Base-by-base conservation (phyloP, 1,140 invertebrate genomes). In the Halesus radiatus region DNA sequence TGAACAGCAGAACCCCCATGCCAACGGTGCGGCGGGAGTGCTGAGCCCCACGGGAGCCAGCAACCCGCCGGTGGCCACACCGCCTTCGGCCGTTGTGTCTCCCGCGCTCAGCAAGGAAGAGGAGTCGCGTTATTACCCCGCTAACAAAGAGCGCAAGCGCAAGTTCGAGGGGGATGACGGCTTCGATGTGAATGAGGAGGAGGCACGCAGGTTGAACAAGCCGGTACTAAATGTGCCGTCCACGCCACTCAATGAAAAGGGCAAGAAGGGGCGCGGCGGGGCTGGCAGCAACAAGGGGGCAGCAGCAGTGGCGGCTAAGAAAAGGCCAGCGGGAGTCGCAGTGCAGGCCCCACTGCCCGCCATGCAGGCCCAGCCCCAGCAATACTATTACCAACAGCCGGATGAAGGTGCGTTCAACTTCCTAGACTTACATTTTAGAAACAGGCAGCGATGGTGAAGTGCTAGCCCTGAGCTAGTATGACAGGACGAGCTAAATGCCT, bases 91-190 rank as follows among this genome's bases (percentile, higher is more conserved):
- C 83, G 88, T 87, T 86, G 82, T 85, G 15, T 85, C 86, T 64
- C 81, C 88, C 54, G 84, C 88, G 78, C 86, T 85, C 80, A 85
- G 85, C 66, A 87, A 88, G 82, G 86, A 87, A 72, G 85, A 85
- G 16, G 84, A 91, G 72, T 29, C 26, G 26, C 87, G 93, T 23
- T 95, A 94, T 84, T 95, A 94, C 86, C 92, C 93, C n/a, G 86
- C 94, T 72, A 93, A 93, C 26, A 95, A 95, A 84, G 93, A 94
- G 82, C 88, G 93, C 50, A 94, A 94, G 84, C 91, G 92, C 76
- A 92, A 91, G 82, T 93, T 93, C 76, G 93, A 94, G 82, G 93
- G 92, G 56, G 92, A 92, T 62, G 92, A 93, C 84, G 91, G 91
- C 5, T 92, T 92, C 83, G 92, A 92, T 45, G 90, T 90, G 53